Base-by-base conservation (phyloP, 2,888 invertebrate species). In the Terebella lapidaria region DNA sequence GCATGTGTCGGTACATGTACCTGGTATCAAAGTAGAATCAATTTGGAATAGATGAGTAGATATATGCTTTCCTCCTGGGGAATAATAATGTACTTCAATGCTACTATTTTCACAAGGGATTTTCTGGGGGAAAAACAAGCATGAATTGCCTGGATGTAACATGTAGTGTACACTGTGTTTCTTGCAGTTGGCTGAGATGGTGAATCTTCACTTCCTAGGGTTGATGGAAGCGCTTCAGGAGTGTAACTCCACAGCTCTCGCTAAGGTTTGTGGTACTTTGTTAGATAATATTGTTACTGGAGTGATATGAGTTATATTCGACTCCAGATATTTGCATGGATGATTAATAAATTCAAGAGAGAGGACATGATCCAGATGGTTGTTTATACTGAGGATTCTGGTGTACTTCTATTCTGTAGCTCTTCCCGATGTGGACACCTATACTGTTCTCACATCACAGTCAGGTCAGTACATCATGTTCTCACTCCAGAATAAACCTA, bases 121-220 rank as follows among this genome's bases (percentile, higher is more conserved):
- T n/a, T n/a, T n/a, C n/a, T n/a, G n/a, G n/a, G n/a, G n/a, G n/a
- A n/a, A n/a, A n/a, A n/a, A n/a, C n/a, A n/a, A n/a, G n/a, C n/a
- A n/a, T n/a, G n/a, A n/a, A n/a, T n/a, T n/a, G n/a, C n/a, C n/a
- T n/a, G n/a, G n/a, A n/a, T n/a, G n/a, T n/a, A n/a, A n/a, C n/a
- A n/a, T n/a, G n/a, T n/a, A n/a, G n/a, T n/a, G n/a, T n/a, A n/a
- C n/a, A n/a, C n/a, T n/a, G n/a, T n/a, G n/a, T n/a, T 35, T 35
- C 10, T 24, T 51, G 35, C 81, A 97, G 93, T 82, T 97, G 62
- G 93, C 96, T 1, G 97, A 99, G 84, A 96, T 94, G 84, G 95
- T 99, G 10, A 97, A 95, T 81, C 84, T 96, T 1, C 97, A 99
- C 79, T 96, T 99, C 81, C 83, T 99, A 64, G 93, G 91, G 76